Evolutionary conservation across 2,797 vertebrate species (phyloP).

Genomic region (Pelodytes ibericus): DNA sequence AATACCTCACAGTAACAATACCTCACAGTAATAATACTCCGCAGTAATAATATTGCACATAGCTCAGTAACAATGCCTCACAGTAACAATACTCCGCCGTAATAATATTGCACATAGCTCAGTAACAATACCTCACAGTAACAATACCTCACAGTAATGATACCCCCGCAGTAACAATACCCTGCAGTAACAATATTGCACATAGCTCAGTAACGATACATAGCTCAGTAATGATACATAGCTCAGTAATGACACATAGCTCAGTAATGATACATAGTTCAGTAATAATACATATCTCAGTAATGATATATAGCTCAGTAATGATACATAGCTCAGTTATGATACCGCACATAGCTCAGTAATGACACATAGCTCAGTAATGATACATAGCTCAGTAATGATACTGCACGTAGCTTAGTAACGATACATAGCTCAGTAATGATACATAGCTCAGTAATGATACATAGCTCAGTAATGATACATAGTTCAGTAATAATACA

Average conservation of each 20-base stretch:
- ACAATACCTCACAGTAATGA: not conserved
- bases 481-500: too few relatives aligned
- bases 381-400: too few relatives aligned
- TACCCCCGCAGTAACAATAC: not conserved
- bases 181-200: too few relatives aligned
- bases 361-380: not conserved
- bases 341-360: not conserved
- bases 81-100: not conserved
- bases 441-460: too few relatives aligned
- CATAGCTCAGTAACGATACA: too few relatives aligned
- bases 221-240: too few relatives aligned
- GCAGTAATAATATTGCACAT: not conserved
- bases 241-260: not conserved
- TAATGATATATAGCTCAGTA: not conserved
- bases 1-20: too few relatives aligned
- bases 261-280: too few relatives aligned
- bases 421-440: not conserved
- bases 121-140: conserved; percentile 4
- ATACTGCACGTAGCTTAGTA: not conserved
- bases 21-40: not conserved
- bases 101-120: not conserved
- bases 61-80: not conserved
- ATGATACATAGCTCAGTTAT: too few relatives aligned
- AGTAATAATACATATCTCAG: not conserved
- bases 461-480: too few relatives aligned